Evolutionary conservation across 1,140 invertebrate genomes (phyloP).

Genomic region (Paramacrobiotus metropolitanus): DNA sequence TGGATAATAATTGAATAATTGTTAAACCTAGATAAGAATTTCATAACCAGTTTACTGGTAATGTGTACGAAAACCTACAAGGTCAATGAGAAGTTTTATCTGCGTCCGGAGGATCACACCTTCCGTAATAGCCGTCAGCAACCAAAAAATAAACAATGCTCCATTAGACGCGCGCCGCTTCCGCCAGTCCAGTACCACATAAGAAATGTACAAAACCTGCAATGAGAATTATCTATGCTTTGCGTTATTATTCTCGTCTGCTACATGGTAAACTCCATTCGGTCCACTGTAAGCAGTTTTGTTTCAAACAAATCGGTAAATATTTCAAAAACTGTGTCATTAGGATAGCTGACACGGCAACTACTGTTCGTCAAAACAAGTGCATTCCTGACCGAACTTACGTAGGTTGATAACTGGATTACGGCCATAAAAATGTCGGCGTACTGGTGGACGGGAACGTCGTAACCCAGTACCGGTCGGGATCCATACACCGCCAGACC

Average conservation of each 20-base stretch:
- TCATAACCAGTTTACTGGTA: not conserved
- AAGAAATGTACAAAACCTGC: not conserved
- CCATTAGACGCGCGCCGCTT: not conserved
- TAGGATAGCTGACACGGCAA: too few species aligned
- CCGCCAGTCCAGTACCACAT: not conserved
- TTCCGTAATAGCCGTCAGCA: not conserved
- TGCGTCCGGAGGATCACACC: not conserved
- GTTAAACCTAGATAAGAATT: not conserved
- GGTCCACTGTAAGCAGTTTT: not conserved
- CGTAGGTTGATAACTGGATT: not conserved
- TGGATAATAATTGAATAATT: not conserved
- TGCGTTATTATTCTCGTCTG: not conserved
- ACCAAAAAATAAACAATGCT: not conserved
- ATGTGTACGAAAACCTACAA: not conserved
- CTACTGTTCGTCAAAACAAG: too few species aligned
- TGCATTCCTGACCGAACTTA: not conserved
- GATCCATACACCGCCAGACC: not conserved
- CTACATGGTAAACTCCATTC: not conserved
- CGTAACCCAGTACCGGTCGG: not conserved
- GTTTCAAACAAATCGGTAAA: not conserved
- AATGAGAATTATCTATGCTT: not conserved
- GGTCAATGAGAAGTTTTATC: not conserved
- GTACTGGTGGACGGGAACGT: not conserved
- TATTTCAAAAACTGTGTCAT: too few species aligned
- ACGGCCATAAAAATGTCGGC: not conserved